phyloP scores from a whole-genome alignment of 30 jellyfish, hydroid and myxozoan species.

The Haliclystus octoradiatus region DNA sequence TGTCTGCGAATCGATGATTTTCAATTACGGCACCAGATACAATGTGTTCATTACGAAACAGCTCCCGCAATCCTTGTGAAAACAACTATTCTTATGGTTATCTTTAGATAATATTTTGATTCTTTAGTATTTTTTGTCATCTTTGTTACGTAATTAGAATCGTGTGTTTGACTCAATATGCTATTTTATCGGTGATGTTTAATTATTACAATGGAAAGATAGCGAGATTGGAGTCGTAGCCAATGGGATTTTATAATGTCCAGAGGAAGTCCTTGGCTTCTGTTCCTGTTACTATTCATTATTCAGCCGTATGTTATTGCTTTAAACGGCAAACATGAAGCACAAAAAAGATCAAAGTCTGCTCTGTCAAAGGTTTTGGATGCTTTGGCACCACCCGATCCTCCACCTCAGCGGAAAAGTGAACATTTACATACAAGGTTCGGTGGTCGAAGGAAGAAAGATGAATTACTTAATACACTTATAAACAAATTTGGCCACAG shows the following conservation, averaged over 20 bases:
- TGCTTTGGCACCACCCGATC: slow-evolving; percentile 65
- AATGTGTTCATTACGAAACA: not conserved
- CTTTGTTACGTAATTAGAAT: no score
- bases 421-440: slow-evolving; percentile 6
- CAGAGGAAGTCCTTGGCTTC: slow-evolving; percentile 1
- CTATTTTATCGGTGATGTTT: not conserved
- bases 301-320: not conserved
- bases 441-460: slow-evolving; percentile 34
- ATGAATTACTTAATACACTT: slow-evolving; percentile 46
- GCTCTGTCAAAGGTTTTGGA: slow-evolving; percentile 59
- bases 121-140: no score
- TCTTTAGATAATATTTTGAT: no score
- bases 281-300: no score
- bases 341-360: slow-evolving; percentile 22
- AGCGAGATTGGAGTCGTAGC: not conserved
- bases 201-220: not conserved
- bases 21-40: not conserved
- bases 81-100: not conserved
- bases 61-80: not conserved
- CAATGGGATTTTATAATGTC: not conserved
- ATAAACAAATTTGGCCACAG: slow-evolving; percentile 33
- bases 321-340: not conserved
- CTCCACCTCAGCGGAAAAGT: not conserved
- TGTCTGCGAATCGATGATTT: not conserved
- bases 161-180: no score